phyloP scores from a whole-genome alignment of 2,888 invertebrate genomes.

The Chrysodeixis includens region DNA sequence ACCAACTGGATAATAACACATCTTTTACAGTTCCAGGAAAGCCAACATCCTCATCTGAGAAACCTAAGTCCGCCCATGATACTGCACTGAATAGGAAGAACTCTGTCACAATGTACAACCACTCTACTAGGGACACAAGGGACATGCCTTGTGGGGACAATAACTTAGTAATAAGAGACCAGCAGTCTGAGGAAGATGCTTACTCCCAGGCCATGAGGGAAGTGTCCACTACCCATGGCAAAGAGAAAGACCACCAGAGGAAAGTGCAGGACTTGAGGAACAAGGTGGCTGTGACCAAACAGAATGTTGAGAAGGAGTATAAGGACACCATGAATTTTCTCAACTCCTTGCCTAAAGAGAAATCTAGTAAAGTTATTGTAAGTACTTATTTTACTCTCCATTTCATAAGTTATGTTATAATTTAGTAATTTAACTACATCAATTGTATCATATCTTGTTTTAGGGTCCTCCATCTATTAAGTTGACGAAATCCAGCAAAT shows the following conservation, averaged over 20 bases:
- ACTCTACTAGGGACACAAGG: slow-evolving; percentile 74
- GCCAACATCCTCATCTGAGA: slow-evolving; percentile 56
- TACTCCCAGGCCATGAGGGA: slow-evolving; percentile 80
- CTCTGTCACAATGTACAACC: slow-evolving; percentile 80
- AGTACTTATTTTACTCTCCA: slow-evolving; percentile 47
- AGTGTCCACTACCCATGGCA: slow-evolving; percentile 50
- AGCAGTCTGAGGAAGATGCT: slow-evolving; percentile 75
- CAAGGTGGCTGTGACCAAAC: slow-evolving; percentile 89
- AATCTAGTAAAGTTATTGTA: slow-evolving; percentile 71
- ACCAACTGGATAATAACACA: background rate
- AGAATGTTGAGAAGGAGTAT: slow-evolving; percentile 89
- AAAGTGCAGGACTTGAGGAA: slow-evolving; percentile 73
- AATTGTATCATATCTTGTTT: slow-evolving; percentile 1
- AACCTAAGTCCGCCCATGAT: slow-evolving; percentile 56
- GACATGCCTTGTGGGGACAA: slow-evolving; percentile 68
- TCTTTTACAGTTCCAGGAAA: slow-evolving; percentile 62
- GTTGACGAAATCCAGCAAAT: background rate
- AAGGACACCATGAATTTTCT: slow-evolving; percentile 82
- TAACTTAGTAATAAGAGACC: slow-evolving; percentile 72
- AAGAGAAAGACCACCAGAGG: slow-evolving; percentile 65
- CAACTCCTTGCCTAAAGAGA: slow-evolving; percentile 78
- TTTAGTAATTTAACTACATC: background rate
- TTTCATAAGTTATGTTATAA: background rate
- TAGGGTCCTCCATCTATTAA: slow-evolving; percentile 1
- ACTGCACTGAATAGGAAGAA: slow-evolving; percentile 63